A percentile compares a stretch with the other conserved stretches of the same genome.
Evolutionary conservation across 2,888 invertebrate genomes (phyloP).

Genomic region (Oxytorus armatus): DNA sequence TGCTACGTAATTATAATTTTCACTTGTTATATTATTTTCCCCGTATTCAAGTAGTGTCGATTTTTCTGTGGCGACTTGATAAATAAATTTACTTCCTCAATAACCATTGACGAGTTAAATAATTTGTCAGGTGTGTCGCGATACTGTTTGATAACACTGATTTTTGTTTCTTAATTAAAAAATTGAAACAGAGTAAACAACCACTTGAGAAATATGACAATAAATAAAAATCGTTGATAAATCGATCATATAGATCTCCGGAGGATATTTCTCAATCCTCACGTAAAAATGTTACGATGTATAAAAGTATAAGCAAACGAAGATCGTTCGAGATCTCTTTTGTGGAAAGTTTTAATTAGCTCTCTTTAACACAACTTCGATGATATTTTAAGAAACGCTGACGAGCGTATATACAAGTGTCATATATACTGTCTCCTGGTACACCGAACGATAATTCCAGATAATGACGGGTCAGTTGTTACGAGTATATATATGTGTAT

Average conservation of each 20-base stretch:
- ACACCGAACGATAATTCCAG: constrained; percentile 34
- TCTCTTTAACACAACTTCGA: constrained; percentile 20
- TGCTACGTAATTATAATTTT: not conserved
- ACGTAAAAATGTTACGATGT: not conserved
- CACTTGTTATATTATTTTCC: not conserved
- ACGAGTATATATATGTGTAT: constrained; percentile 10
- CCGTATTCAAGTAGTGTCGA: not conserved
- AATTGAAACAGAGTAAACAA: not conserved
- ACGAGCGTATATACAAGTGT: not conserved
- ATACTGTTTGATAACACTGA: not conserved
- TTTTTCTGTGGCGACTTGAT: not conserved
- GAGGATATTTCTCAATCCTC: not conserved
- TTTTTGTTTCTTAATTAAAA: constrained; percentile 5
- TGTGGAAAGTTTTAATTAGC: constrained; percentile 58
- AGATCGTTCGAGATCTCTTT: constrained; percentile 10
- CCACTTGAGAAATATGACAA: no score
- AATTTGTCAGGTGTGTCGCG: not conserved
- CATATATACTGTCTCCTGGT: not conserved
- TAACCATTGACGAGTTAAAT: not conserved
- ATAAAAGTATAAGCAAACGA: not conserved
- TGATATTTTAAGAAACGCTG: constrained; percentile 51
- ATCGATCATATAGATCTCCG: no score
- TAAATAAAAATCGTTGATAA: no score
- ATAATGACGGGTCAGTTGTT: constrained; percentile 49
- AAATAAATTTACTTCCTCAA: not conserved